A percentile compares a stretch with the other conserved stretches of the same genome.
These are phyloP conservation scores for Uromys caudimaculatus DNA, from an alignment of 2,797 vertebrate genomes.

Conservation along the genomic window DNA sequence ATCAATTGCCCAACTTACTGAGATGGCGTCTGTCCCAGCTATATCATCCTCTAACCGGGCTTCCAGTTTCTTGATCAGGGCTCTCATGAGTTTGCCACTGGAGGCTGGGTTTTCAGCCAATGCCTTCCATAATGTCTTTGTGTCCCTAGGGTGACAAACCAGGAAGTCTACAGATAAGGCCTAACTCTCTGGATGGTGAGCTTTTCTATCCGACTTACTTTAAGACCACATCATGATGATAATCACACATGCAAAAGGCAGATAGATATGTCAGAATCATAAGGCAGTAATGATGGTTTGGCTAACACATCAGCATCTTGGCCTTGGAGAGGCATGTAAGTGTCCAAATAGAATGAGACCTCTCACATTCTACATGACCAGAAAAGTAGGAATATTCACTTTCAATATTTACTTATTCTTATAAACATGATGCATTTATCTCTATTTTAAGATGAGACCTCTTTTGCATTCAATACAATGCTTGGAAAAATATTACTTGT, in stretches of 20 bases:
- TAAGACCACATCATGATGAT: neutral
- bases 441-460: neutral
- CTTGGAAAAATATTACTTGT: neutral
- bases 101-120: conserved; percentile 75
- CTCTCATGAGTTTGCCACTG: conserved; percentile 60
- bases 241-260: neutral
- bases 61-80: conserved; percentile 68
- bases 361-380: neutral
- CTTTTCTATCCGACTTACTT: neutral
- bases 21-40: conserved; percentile 24
- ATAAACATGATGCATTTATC: neutral
- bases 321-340: neutral
- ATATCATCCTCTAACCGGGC: conserved; percentile 70
- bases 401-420: neutral
- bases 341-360: neutral
- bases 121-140: conserved; percentile 75
- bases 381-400: neutral
- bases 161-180: neutral
- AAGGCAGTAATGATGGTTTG: neutral
- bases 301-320: neutral
- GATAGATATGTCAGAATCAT: neutral
- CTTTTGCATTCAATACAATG: neutral
- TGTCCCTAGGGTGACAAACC: conserved; percentile 66
- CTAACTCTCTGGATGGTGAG: neutral
- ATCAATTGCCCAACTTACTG: conserved; percentile 62